Conservation (phyloP, 1,140 invertebrate genomes). For the Pseudobourletiella spinata region DNA sequence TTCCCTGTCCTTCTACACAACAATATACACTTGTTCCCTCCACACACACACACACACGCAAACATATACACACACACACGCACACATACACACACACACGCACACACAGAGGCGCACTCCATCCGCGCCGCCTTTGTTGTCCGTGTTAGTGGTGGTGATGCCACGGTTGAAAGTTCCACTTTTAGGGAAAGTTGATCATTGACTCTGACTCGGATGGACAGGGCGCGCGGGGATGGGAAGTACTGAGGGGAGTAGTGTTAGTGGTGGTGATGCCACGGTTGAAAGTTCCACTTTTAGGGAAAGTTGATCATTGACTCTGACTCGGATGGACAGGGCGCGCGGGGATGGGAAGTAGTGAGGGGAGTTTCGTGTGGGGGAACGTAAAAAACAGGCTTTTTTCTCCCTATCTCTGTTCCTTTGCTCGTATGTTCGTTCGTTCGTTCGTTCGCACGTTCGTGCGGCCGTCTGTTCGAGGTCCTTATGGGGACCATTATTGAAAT, state of each 20-base stretch:
- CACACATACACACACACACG: no score
- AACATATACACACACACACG: background rate
- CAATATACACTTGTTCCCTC: background rate
- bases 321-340: conserved; percentile 5
- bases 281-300: conserved; percentile 16
- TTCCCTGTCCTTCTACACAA: background rate
- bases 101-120: no score
- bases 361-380: background rate
- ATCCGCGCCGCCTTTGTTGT: no score
- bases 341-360: conserved; percentile 3
- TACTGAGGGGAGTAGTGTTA: background rate
- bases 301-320: conserved; percentile 25
- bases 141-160: no score
- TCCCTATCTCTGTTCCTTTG: no score
- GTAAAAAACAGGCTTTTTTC: background rate
- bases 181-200: conserved; percentile 21
- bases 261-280: no score
- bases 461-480: no score
- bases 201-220: conserved; percentile 22
- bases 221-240: conserved; percentile 8
- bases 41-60: background rate
- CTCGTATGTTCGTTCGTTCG: no score
- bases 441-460: no score
- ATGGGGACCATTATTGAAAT: conserved; percentile 33
- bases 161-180: conserved; percentile 16